Evolutionary conservation across 2,888 invertebrate species (phyloP).

Genomic region (Drosophila anceps): DNA sequence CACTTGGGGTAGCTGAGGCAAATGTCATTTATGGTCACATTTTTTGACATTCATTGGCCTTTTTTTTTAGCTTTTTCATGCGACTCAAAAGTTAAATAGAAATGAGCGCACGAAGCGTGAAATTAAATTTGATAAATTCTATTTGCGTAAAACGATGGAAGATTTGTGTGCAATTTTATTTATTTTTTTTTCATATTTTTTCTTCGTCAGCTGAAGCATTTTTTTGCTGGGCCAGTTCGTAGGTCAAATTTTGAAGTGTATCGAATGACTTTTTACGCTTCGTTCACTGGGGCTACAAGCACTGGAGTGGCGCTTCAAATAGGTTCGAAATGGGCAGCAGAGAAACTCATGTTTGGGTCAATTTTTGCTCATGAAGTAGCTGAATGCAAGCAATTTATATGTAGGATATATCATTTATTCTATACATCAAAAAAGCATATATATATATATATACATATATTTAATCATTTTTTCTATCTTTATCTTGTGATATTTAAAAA

Average conservation of each 20-base stretch:
- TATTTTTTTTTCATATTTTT: background rate
- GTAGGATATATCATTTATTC: background rate
- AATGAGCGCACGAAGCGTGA: constrained; percentile 80
- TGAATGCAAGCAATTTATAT: background rate
- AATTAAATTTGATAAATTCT: constrained; percentile 82
- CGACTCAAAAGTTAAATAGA: constrained; percentile 76
- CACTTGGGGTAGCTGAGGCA: constrained; percentile 22
- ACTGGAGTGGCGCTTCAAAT: background rate
- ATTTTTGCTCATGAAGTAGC: background rate
- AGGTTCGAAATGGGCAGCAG: background rate
- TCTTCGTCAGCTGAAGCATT: constrained; percentile 7
- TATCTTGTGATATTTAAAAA: no score
- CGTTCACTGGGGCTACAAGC: constrained; percentile 34
- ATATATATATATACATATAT: background rate
- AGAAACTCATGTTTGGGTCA: constrained; percentile 15
- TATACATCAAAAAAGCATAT: background rate
- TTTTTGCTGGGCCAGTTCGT: constrained; percentile 30
- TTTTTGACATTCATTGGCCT: constrained; percentile 78
- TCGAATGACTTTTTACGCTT: constrained; percentile 74
- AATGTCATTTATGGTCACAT: constrained; percentile 72
- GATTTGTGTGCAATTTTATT: constrained; percentile 60
- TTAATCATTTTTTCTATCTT: no score
- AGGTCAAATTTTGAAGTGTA: constrained; percentile 67
- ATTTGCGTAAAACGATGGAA: constrained; percentile 74
- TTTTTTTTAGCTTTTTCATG: constrained; percentile 23